Conservation (phyloP, 1,140 invertebrate genomes). For the silkworm (Bombyx mori) region ASM3026992v2 NC_085129.1:17606001-17606500, state of each 20-base stretch:
- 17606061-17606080: neutral
- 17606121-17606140: slow-evolving; percentile 84
- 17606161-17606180: slow-evolving; percentile 76
- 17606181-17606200: slow-evolving; percentile 68
- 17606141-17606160: slow-evolving; percentile 91
- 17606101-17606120: neutral
- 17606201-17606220: slow-evolving; percentile 2
- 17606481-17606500: too few species aligned
- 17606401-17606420: too few species aligned
- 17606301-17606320: too few species aligned
- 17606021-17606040: too few species aligned
- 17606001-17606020: too few species aligned
- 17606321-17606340: too few species aligned
- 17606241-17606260: neutral
- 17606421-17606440: too few species aligned
- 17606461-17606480: too few species aligned
- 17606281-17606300: neutral
- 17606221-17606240: neutral
- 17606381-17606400: too few species aligned
- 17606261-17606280: neutral
- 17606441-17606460: neutral
- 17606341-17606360: too few species aligned
- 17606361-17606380: too few species aligned
- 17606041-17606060: neutral
- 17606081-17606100: neutral